These are phyloP conservation scores for Apogon hyalosoma DNA, from an alignment of 2,797 vertebrate species.

Conservation along the genomic window DNA sequence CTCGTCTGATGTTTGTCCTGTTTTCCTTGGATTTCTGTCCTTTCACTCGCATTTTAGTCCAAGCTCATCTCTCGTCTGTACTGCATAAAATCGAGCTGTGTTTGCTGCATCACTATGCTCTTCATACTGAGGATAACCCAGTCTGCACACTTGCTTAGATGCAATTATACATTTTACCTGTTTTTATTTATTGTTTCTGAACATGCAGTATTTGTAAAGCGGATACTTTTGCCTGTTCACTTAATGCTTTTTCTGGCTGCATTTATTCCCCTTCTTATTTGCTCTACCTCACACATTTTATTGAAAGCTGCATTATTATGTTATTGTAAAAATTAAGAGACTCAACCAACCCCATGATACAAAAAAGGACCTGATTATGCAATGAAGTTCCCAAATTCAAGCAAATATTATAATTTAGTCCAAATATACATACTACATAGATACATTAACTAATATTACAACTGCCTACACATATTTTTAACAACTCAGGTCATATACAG, in stretches of 20 bases:
- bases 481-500: not conserved
- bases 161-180: not conserved
- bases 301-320: conserved; percentile 12
- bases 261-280: conserved; percentile 22
- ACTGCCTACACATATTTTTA: not conserved
- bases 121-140: conserved; percentile 17
- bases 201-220: conserved; percentile 1
- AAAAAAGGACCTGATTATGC: conserved; percentile 25
- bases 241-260: conserved; percentile 23
- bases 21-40: conserved; percentile 39
- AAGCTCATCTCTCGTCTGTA: conserved; percentile 9
- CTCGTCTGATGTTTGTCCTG: conserved; percentile 19
- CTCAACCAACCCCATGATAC: not conserved
- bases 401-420: not conserved
- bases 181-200: conserved; percentile 3
- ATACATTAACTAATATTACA: not conserved
- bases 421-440: not conserved
- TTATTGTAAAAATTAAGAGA: not conserved
- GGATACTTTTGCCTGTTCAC: not conserved
- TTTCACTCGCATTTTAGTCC: conserved; percentile 9
- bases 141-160: conserved; percentile 18
- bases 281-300: conserved; percentile 11
- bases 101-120: conserved; percentile 75
- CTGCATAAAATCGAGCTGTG: conserved; percentile 37
- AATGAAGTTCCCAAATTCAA: conserved; percentile 1